phyloP scores from a whole-genome alignment of 2,888 invertebrate species.

The Drosophila imparisetae region DNA sequence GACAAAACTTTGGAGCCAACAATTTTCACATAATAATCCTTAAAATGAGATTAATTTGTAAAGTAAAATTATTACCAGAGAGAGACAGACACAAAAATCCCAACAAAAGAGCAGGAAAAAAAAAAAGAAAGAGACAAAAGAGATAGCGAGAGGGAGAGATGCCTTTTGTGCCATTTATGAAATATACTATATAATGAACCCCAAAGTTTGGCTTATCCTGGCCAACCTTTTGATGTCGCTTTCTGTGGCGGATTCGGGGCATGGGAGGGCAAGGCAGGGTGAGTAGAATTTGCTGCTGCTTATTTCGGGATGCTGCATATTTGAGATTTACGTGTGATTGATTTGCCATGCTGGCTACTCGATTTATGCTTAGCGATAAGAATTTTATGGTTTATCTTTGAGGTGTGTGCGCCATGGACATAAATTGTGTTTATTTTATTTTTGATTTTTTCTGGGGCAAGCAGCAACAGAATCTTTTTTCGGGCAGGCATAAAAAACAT shows the following conservation, averaged over 20 bases:
- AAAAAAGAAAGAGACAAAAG: constrained; percentile 2
- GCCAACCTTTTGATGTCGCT: constrained; percentile 47
- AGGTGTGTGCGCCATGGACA: constrained; percentile 58
- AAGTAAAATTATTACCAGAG: constrained; percentile 66
- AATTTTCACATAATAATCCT: constrained; percentile 80
- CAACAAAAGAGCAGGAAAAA: not conserved
- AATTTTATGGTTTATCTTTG: constrained; percentile 74
- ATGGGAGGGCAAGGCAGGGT: not conserved
- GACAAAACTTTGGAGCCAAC: constrained; percentile 68
- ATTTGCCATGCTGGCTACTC: constrained; percentile 63
- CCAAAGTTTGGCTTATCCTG: constrained; percentile 53
- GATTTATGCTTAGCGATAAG: constrained; percentile 73
- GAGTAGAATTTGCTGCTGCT: not conserved
- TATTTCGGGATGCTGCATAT: constrained; percentile 54
- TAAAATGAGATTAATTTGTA: constrained; percentile 81
- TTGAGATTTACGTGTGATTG: constrained; percentile 70
- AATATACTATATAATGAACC: constrained; percentile 55
- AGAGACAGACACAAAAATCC: not conserved
- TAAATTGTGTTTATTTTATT: constrained; percentile 39
- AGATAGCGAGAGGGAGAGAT: not conserved
- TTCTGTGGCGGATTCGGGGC: not conserved
- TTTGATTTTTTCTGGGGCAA: not conserved
- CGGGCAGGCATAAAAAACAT: constrained; percentile 74
- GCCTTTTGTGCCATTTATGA: constrained; percentile 51
- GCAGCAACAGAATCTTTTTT: constrained; percentile 30